Evolutionary conservation across 2,888 invertebrate species (phyloP).

Genomic region (Phania funesta): DNA sequence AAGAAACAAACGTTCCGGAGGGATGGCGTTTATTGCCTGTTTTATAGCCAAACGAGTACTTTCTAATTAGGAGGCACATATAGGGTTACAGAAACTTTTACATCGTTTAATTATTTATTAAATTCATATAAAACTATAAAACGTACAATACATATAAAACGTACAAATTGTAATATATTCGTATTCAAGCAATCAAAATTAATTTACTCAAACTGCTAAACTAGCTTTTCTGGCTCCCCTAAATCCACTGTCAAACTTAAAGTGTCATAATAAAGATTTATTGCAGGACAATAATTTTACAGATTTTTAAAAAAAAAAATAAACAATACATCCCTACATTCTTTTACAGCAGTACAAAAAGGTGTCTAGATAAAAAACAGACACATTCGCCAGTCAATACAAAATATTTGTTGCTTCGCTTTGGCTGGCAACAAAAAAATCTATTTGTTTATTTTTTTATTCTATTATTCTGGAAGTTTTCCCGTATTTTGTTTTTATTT

Average conservation of each 20-base stretch:
- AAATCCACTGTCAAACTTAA: not conserved
- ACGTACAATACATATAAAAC: no score
- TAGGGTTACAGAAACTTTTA: no score
- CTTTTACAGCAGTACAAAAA: not conserved
- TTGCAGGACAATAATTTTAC: not conserved
- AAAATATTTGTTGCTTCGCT: constrained; percentile 44
- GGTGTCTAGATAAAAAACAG: constrained; percentile 35
- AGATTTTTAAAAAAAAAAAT: not conserved
- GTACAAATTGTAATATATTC: no score
- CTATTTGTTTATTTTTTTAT: not conserved
- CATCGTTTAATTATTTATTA: no score
- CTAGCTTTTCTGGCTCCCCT: not conserved
- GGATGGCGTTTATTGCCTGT: no score
- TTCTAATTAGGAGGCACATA: no score
- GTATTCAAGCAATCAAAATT: no score
- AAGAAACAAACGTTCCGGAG: no score
- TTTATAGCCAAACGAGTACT: no score
- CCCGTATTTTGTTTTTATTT: not conserved
- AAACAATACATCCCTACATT: not conserved
- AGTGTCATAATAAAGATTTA: not conserved
- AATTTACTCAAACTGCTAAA: no score
- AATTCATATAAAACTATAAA: no score
- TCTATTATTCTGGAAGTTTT: not conserved
- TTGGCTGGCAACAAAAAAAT: not conserved
- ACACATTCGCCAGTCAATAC: not conserved